Base-by-base conservation (phyloP, 1,140 invertebrate species). In the Bursaphelenchus mucronatus region DNA sequence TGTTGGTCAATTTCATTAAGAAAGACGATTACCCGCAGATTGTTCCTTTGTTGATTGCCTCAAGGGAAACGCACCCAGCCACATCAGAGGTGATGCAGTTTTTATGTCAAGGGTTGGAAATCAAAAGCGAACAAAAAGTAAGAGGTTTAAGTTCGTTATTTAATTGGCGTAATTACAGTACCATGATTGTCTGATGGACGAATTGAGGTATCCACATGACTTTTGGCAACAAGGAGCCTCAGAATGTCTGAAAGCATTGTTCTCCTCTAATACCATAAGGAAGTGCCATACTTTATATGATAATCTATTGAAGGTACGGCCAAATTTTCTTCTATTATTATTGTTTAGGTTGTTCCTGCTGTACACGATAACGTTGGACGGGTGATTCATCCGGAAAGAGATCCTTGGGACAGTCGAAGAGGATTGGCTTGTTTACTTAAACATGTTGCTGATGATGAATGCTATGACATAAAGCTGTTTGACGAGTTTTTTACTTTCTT, bases 291-390 rank as follows among this genome's bases (percentile, higher is more conserved):
- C 86, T 17, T 83, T 90, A 15, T 97, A 96, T 80, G 83, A 87
- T 40, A 87, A 90, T 21, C 89, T 90, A 75, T 77, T 90, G 8
- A 84, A 85, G 54, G 85, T 88, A 77, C 83, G 84, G 79, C 54
- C 13, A 39, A 55, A 8, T 4, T 62, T 59, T 21, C 11, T 55
- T 21, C n/a, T 56, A 7, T 70, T 43, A 7, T 70, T 43, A 44
- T 61, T 69, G 54, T 76, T 80, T 39, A 78, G 89, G 86, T 86
- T 92, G 83, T 89, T 91, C 67, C 90, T 90, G 13, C 89, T 90
- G 6, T 89, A 79, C 81, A 92, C 53, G 93, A 97, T 82, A 87
- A 90, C 79, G 93, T 97, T 84, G 93, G 93, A 45, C 87, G 94
- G 51, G 87, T 92, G 72, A 84, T 92, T 15, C 87, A 88, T 73